Conservation (phyloP, 2,113 vertebrate species). For the Rhea americana region DNA sequence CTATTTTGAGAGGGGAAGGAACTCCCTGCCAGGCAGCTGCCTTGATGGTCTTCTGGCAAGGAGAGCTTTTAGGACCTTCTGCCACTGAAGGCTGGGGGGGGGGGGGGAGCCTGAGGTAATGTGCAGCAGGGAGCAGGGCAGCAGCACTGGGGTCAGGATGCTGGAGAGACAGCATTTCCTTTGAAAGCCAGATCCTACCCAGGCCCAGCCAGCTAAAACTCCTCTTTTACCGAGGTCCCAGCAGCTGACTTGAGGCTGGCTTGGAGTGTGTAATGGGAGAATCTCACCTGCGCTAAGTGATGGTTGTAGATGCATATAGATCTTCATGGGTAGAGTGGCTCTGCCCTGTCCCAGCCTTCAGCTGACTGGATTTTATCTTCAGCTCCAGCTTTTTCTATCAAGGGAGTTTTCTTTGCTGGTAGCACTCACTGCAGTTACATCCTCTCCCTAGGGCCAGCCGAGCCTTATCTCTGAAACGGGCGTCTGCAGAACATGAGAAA, state of each 20-base stretch:
- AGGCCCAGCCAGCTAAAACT: neutral
- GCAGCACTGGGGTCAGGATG: neutral
- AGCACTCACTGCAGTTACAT: neutral
- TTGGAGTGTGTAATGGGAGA: rapidly evolving
- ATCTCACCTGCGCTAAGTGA: neutral
- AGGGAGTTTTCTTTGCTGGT: neutral
- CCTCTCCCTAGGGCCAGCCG: neutral
- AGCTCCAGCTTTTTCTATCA: neutral
- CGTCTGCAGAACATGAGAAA: neutral
- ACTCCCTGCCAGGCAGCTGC: neutral
- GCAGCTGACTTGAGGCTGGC: neutral
- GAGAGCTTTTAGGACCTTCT: neutral
- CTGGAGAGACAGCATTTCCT: neutral
- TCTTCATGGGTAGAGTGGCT: neutral
- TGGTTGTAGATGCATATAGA: too few species aligned
- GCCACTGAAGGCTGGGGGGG: neutral
- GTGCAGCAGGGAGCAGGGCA: neutral
- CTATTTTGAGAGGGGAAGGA: too few species aligned
- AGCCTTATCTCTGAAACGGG: neutral
- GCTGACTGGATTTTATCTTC: neutral
- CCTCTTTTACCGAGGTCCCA: neutral
- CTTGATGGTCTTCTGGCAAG: neutral
- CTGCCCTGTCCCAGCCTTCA: neutral
- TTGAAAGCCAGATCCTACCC: neutral
- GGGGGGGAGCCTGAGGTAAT: neutral